Base-by-base conservation (phyloP, 2,113 vertebrate species). In the Macquaria ambigua region DNA sequence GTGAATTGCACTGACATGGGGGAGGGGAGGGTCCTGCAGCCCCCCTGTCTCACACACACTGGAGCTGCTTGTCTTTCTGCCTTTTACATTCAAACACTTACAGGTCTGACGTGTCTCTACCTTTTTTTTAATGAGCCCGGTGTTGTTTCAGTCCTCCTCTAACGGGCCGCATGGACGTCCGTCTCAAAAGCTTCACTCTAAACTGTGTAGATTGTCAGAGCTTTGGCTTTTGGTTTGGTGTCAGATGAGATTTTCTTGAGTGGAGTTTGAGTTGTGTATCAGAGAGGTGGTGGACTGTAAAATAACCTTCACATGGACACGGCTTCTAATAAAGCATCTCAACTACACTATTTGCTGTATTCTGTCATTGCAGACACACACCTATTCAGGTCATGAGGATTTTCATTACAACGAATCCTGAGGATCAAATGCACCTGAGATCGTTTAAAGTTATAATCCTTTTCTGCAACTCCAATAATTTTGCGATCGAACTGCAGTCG, bases 1-100 rank as follows among this genome's bases (percentile, higher is more conserved):
- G 72, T 58, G 43, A 85, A 79, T 88, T 92, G 84, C 91, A 88
- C 89, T 92, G 83, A 89, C 77, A 70, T 37, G 46, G 78, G 46
- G 78, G 76, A 63, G 78, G 52, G 64, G 46, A 31, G 77, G 77
- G 53, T 66, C 58, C 41, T 81, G 83, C 83, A 89, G 75, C 71
- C 53, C 69, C 78, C 41, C 48, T 31, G 8, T 64, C 41, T 69
- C 61, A 39, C 34, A 69, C 67, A 82, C 79, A 70, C 62, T 84
- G 74, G 75, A 91, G 77, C 71, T 87, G 76, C 79, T 71, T 70
- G 56, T 82, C 81, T 83, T 41, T 73, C 71, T 80, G 75, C 85
- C 70, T 87, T 92, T 79, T 71, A 77, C 78, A 79, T 37, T 70
- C 77, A 74, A 73, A 84, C 41, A 56, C 81, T 61, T 73, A 37